Evolutionary conservation across 2,888 invertebrate species (phyloP), one percentile per base, ranked within the genome.

Genomic region (Hedychridium roseum): DNA sequence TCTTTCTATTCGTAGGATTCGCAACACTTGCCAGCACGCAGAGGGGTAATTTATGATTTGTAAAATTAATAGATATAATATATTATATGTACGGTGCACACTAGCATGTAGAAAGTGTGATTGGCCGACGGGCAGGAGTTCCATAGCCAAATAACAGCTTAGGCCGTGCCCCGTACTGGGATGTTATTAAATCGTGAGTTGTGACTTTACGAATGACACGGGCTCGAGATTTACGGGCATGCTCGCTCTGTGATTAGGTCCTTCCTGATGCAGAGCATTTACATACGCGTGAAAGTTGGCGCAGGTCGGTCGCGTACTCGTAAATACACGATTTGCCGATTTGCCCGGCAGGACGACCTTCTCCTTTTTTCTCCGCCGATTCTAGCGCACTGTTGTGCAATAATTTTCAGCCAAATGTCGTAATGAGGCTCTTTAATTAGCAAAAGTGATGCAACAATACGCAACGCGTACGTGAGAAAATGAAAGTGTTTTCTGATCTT

Each of bases 131-230:
- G 71, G 70, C 60, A 58, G 57, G 64, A 68, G 50, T 62, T 66
- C 52, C 62, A 61, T 64, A 66, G 59, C 57, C 70, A 73, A 77
- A 77, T 77, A 77, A 76, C 74, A 76, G 74, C 66, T 62, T 67
- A 61, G 66, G 56, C 57, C 59, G 63, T 56, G 54, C 60, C 55
- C 53, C 60, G 55, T 53, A 44, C 62, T 60, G 67, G 65, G 68
- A 71, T 77, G 66, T 77, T 74, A 78, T 76, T 78, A 77, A 68
- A 70, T 65, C 53, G 60, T 73, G 74, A 74, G 69, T 75, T 73
- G 77, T 57, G 68, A 71, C 66, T 73, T n/a, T 64, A 55, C 68
- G 68, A 77, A 76, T 75, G 76, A 75, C 76, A 75, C 68, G 58
- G 51, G 47, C 30, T 12, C 32, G 49, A 71, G 74, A 77, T 77